phyloP scores from a whole-genome alignment of 1,140 invertebrate species.

The Cyclina sinensis region DNA sequence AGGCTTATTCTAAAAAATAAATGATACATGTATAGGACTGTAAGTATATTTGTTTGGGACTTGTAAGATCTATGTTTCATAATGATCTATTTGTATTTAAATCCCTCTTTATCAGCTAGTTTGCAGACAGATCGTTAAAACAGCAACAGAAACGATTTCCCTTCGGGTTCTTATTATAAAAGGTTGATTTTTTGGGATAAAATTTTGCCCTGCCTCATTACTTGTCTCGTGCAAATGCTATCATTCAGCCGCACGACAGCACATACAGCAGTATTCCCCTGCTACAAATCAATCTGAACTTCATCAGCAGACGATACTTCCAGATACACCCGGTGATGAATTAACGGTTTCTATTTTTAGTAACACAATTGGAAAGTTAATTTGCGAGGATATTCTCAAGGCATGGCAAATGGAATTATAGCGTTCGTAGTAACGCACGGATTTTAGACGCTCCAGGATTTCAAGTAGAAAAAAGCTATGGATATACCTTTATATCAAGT shows the following conservation, averaged over 20 bases:
- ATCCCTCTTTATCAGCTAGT: background rate
- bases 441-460: slow-evolving; percentile 10
- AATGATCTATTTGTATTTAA: background rate
- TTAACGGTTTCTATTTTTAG: slow-evolving; percentile 33
- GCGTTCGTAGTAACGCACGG: background rate
- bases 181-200: background rate
- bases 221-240: background rate
- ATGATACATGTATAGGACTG: too few relatives aligned
- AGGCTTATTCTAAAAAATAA: too few relatives aligned
- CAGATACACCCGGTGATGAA: slow-evolving; percentile 38
- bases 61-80: background rate
- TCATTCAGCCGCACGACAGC: background rate
- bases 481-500: background rate
- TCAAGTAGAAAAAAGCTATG: background rate
- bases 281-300: slow-evolving; percentile 20
- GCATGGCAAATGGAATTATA: background rate
- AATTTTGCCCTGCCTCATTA: background rate
- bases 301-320: slow-evolving; percentile 14
- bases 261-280: background rate
- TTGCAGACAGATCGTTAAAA: background rate
- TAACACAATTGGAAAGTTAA: slow-evolving; percentile 52
- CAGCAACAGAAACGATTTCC: too few relatives aligned
- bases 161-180: background rate
- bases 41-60: background rate
- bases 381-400: slow-evolving; percentile 23